Conservation (phyloP, 2,888 invertebrate genomes). For the Strigamia maritima region DNA sequence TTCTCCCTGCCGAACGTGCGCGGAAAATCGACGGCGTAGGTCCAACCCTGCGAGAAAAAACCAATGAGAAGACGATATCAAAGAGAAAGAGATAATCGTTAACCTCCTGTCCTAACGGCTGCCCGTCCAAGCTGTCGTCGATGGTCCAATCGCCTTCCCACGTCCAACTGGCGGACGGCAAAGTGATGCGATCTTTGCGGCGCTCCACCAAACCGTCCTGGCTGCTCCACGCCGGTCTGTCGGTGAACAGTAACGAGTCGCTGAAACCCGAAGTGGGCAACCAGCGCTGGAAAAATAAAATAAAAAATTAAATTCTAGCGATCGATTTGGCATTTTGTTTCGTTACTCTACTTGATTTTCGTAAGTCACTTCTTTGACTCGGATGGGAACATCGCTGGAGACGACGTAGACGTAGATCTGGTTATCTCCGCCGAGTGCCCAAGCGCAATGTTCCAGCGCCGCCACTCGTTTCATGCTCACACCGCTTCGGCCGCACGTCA, state of each 20-base stretch:
- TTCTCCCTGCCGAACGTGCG: constrained; percentile 74
- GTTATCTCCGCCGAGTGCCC: constrained; percentile 90
- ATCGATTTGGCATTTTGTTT: too few relatives aligned
- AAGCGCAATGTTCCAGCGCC: constrained; percentile 64
- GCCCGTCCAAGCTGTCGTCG: constrained; percentile 59
- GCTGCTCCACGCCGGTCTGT: constrained; percentile 80
- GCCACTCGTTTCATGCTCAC: constrained; percentile 85
- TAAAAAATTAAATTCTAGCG: not conserved
- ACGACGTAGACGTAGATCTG: constrained; percentile 90
- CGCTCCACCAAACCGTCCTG: constrained; percentile 76
- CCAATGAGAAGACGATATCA: too few relatives aligned
- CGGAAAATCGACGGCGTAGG: constrained; percentile 88
- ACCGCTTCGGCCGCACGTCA: constrained; percentile 79
- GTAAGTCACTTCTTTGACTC: constrained; percentile 83
- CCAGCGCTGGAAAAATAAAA: constrained; percentile 66
- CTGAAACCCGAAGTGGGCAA: constrained; percentile 84
- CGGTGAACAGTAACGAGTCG: constrained; percentile 77
- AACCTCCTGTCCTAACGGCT: constrained; percentile 81
- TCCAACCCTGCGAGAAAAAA: constrained; percentile 65
- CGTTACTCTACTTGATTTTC: constrained; percentile 72
- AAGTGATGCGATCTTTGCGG: constrained; percentile 72
- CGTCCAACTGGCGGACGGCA: constrained; percentile 93
- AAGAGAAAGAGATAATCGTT: too few relatives aligned
- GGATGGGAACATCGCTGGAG: constrained; percentile 82
- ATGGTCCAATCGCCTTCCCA: constrained; percentile 92